phyloP scores from a whole-genome alignment of 1,140 invertebrate genomes.

The Homalodisca vitripennis region DNA sequence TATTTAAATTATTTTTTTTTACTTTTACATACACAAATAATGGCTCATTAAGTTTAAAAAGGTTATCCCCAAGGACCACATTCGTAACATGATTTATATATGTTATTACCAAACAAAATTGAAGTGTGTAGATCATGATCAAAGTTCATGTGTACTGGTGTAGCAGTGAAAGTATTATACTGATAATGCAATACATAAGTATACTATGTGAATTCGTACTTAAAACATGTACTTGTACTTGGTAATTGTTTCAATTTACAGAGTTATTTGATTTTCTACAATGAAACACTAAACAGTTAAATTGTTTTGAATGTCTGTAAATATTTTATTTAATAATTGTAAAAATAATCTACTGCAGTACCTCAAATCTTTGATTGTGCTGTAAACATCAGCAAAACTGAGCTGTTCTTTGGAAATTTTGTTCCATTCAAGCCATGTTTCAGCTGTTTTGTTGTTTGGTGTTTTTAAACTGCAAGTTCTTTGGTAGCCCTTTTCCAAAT shows the following conservation, averaged over 20 bases:
- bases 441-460: constrained; percentile 15
- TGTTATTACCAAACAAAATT: too few species aligned
- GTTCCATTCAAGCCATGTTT: constrained; percentile 22
- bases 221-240: neutral
- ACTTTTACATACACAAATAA: too few species aligned
- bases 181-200: too few species aligned
- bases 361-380: constrained; percentile 10
- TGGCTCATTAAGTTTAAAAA: too few species aligned
- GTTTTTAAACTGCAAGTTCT: neutral
- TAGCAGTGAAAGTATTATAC: too few species aligned
- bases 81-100: too few species aligned
- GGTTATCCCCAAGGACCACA: too few species aligned
- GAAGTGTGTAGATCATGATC: too few species aligned
- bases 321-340: neutral
- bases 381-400: constrained; percentile 26
- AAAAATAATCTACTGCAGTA: neutral
- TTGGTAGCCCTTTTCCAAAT: neutral
- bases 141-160: too few species aligned
- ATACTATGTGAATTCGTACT: neutral
- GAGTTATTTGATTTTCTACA: neutral
- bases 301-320: neutral
- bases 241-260: neutral
- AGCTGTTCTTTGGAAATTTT: neutral
- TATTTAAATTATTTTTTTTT: too few species aligned
- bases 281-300: neutral